phyloP scores from a whole-genome alignment of 2,113 vertebrate genomes.

The Empidonax traillii region DNA sequence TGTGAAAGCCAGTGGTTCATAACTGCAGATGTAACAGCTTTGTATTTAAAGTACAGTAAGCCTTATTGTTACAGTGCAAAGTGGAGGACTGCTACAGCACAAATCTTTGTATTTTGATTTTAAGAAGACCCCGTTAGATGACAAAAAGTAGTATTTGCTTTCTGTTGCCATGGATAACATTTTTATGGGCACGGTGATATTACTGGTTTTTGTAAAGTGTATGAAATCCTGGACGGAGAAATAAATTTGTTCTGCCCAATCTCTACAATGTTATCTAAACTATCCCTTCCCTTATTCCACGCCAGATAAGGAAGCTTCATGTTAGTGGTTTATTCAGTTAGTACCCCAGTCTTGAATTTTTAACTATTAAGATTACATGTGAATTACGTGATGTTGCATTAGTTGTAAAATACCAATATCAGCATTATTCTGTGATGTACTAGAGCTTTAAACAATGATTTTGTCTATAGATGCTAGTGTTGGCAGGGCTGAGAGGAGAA shows the following conservation, averaged over 20 bases:
- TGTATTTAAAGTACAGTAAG: constrained; percentile 77
- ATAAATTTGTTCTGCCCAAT: constrained; percentile 71
- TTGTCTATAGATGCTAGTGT: constrained; percentile 16
- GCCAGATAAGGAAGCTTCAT: constrained; percentile 32
- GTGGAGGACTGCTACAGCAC: constrained; percentile 82
- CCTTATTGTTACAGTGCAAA: constrained; percentile 81
- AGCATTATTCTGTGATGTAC: constrained; percentile 27
- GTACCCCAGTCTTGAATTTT: constrained; percentile 44
- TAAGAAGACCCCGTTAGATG: constrained; percentile 77
- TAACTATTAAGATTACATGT: constrained; percentile 48
- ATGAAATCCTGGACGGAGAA: constrained; percentile 69
- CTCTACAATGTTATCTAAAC: constrained; percentile 67
- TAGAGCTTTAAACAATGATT: constrained; percentile 40
- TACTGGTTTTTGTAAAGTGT: constrained; percentile 79
- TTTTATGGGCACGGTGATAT: constrained; percentile 77
- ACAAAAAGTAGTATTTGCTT: constrained; percentile 78
- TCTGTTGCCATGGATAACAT: constrained; percentile 75
- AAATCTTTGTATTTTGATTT: constrained; percentile 82
- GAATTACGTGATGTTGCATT: constrained; percentile 45
- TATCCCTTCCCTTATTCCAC: constrained; percentile 18
- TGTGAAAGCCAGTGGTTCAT: constrained; percentile 82
- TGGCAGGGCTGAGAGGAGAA: not conserved
- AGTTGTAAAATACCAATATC: constrained; percentile 43
- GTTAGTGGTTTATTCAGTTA: constrained; percentile 58
- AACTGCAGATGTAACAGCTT: constrained; percentile 72